These are phyloP conservation scores for Carpatolechia fugitivella DNA, from an alignment of 2,888 invertebrate genomes.

Conservation along the genomic window DNA sequence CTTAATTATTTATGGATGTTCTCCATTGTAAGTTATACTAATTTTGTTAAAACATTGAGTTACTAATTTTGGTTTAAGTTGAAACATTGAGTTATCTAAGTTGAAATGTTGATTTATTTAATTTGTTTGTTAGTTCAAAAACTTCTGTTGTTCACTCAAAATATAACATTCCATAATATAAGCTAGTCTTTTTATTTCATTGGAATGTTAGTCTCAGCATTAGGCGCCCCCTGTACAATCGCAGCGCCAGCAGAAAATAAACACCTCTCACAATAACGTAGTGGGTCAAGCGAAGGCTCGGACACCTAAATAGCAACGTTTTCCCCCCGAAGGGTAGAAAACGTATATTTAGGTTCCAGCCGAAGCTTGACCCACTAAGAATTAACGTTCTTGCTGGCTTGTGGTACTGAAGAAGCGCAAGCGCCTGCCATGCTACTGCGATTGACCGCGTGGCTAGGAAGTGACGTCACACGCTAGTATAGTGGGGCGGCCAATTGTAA, in stretches of 20 bases:
- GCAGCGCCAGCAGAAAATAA: slow-evolving; percentile 14
- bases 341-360: slow-evolving; percentile 20
- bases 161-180: not conserved
- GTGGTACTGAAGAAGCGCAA: not conserved
- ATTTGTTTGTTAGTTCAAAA: not conserved
- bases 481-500: not conserved
- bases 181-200: not conserved
- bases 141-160: not conserved
- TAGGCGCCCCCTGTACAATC: not conserved
- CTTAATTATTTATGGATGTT: not conserved
- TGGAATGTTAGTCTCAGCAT: not conserved
- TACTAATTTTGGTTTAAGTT: not conserved
- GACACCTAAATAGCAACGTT: slow-evolving; percentile 12
- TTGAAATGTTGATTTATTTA: not conserved
- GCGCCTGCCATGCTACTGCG: not conserved
- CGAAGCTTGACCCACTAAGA: slow-evolving; percentile 16
- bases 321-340: slow-evolving; percentile 19
- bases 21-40: too few species aligned
- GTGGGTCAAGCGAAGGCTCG: slow-evolving; percentile 13
- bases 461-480: not conserved
- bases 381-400: slow-evolving; percentile 5
- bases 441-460: not conserved
- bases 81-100: not conserved
- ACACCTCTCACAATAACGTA: slow-evolving; percentile 14
- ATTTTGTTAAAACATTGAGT: not conserved